Evolutionary conservation across 2,888 invertebrate genomes (phyloP).

Genomic region (Tubulanus polymorphus): DNA sequence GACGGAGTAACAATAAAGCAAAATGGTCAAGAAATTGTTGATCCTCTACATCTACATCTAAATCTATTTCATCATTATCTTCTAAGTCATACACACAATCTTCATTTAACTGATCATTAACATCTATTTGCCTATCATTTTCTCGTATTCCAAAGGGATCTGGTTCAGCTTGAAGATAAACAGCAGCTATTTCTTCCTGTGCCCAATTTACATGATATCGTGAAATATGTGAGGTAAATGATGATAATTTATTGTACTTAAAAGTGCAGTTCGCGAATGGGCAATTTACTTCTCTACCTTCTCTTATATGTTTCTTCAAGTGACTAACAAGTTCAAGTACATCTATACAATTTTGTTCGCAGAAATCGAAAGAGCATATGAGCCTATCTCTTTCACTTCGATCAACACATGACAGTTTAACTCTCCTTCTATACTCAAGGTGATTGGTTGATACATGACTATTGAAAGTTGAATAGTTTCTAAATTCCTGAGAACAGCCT

Average conservation of each 20-base stretch:
- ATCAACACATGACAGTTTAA: too few relatives aligned
- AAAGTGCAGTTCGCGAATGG: conserved; percentile 3
- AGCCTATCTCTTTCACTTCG: too few relatives aligned
- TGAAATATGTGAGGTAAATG: conserved; percentile 3
- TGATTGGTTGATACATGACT: too few relatives aligned
- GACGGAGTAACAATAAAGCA: not conserved
- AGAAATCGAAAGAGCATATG: too few relatives aligned
- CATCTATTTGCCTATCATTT: not conserved
- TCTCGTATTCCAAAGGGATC: not conserved
- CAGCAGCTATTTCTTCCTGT: not conserved
- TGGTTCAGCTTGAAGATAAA: too few relatives aligned
- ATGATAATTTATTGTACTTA: not conserved
- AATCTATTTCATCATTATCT: conserved; percentile 1
- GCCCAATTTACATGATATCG: conserved; percentile 1
- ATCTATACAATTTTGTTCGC: too few relatives aligned
- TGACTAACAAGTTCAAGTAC: conserved; percentile 2
- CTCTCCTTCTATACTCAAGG: too few relatives aligned
- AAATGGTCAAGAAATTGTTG: not conserved
- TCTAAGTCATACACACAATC: not conserved
- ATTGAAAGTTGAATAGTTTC: too few relatives aligned
- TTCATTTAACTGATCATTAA: not conserved
- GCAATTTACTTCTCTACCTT: conserved; percentile 1
- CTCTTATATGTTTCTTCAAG: conserved; percentile 5
- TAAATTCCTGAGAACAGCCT: too few relatives aligned
- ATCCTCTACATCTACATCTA: not conserved